A percentile compares a stretch with the other conserved stretches of the same genome.
phyloP scores from a whole-genome alignment of 2,113 vertebrate genomes.

The Pimephales promelas region DNA sequence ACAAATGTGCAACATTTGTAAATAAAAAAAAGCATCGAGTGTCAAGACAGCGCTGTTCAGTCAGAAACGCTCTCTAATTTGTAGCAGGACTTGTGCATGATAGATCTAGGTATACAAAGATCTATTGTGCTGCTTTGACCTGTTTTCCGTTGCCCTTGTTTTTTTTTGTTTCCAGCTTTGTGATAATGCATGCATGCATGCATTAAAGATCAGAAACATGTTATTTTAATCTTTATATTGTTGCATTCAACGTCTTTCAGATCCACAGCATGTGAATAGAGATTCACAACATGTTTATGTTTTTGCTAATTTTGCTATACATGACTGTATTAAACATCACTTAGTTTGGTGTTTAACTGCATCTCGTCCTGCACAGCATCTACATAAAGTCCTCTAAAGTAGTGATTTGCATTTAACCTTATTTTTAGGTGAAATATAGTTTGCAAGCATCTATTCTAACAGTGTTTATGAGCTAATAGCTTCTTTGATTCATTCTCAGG shows the following conservation, averaged over 20 bases:
- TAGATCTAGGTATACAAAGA: not conserved
- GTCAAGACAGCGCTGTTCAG: not conserved
- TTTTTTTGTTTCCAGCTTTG: not conserved
- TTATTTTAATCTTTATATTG: not conserved
- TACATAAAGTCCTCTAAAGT: not conserved
- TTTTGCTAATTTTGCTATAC: not conserved
- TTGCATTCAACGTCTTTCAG: not conserved
- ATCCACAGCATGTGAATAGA: not conserved
- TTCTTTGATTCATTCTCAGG: conserved; percentile 59
- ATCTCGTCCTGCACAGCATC: not conserved
- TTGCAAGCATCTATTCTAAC: not conserved
- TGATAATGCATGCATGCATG: not conserved
- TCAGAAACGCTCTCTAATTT: not conserved
- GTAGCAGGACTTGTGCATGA: not conserved
- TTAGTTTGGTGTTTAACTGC: not conserved
- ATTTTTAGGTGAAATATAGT: not conserved
- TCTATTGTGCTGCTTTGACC: conserved; percentile 29
- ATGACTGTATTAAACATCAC: not conserved
- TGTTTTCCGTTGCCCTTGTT: not conserved
- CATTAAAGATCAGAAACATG: not conserved
- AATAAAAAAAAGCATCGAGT: not conserved
- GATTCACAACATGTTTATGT: not conserved
- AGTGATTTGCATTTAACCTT: not conserved
- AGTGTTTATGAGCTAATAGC: not conserved
- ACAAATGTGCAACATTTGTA: not conserved